Conservation (phyloP, 2,888 invertebrate species). For the Drosophila quinaria region DNA sequence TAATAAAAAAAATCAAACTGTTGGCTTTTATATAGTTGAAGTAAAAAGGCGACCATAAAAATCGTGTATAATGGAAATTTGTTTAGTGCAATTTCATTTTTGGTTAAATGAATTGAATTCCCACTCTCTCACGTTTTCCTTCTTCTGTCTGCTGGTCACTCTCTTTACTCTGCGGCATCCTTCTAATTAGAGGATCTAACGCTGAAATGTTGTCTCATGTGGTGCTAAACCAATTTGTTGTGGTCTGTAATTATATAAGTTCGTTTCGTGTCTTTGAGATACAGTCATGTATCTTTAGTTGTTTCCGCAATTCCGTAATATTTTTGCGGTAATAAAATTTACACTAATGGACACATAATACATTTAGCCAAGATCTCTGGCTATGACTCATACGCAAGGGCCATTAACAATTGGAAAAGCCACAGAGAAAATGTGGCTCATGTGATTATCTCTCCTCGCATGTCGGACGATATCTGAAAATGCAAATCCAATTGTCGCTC, state of each 20-base stretch:
- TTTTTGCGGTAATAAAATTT: slow-evolving; percentile 68
- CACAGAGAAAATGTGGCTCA: slow-evolving; percentile 45
- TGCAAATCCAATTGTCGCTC: slow-evolving; percentile 54
- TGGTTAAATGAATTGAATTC: slow-evolving; percentile 54
- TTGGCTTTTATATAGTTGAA: slow-evolving; percentile 43
- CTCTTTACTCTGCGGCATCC: background rate
- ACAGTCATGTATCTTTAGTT: slow-evolving; percentile 25
- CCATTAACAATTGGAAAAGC: slow-evolving; percentile 38
- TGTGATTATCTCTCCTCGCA: slow-evolving; percentile 18
- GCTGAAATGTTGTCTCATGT: slow-evolving; percentile 47
- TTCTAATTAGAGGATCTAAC: slow-evolving; percentile 61
- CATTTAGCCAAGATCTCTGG: slow-evolving; percentile 38
- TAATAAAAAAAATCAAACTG: slow-evolving; percentile 59
- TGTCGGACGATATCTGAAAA: slow-evolving; percentile 27
- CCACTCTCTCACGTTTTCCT: background rate
- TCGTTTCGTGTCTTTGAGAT: slow-evolving; percentile 49
- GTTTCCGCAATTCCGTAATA: slow-evolving; percentile 41
- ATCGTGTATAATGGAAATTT: slow-evolving; percentile 52
- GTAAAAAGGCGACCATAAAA: slow-evolving; percentile 43
- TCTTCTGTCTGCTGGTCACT: background rate
- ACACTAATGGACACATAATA: slow-evolving; percentile 70
- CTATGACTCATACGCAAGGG: slow-evolving; percentile 42
- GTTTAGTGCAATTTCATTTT: slow-evolving; percentile 40
- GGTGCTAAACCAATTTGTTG: slow-evolving; percentile 68
- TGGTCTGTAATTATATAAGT: slow-evolving; percentile 65